A percentile compares a stretch with the other conserved stretches of the same genome.
phyloP scores from a whole-genome alignment of 2,113 vertebrate genomes.

The Catharus minimus region DNA sequence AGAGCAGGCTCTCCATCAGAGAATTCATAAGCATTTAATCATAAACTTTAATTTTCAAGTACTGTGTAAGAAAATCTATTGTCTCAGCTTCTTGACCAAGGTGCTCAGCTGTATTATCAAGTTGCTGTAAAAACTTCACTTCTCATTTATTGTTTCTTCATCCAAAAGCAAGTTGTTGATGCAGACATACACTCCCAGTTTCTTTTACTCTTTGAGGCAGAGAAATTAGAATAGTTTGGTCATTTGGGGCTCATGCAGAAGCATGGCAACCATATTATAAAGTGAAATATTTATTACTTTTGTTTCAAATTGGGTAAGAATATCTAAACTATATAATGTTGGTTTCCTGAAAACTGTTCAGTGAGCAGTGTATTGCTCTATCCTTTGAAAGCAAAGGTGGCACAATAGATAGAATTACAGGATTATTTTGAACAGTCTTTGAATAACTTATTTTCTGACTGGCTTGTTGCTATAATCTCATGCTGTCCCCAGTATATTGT shows the following conservation, averaged over 20 bases:
- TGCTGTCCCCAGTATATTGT: not conserved
- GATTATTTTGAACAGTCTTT: conserved; percentile 29
- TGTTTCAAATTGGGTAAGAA: not conserved
- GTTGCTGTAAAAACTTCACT: not conserved
- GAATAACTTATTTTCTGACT: conserved; percentile 26
- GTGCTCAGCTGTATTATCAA: not conserved
- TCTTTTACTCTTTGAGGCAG: not conserved
- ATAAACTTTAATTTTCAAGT: not conserved
- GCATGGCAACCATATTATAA: not conserved
- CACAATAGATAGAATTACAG: not conserved
- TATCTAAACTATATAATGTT: not conserved
- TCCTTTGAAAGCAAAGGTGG: not conserved
- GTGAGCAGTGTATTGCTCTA: not conserved
- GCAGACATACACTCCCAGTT: not conserved
- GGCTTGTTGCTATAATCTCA: not conserved
- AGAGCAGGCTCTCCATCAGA: not conserved
- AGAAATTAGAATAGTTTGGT: not conserved
- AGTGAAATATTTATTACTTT: not conserved
- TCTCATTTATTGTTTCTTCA: not conserved
- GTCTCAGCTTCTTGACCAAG: not conserved
- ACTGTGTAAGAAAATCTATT: not conserved
- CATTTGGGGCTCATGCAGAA: not conserved
- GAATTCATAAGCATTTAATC: not conserved
- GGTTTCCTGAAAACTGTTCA: not conserved
- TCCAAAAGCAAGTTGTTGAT: not conserved